Evolutionary conservation across 23 tunicate genomes (phyloP).

Genomic region (Phallusia fumigata): DNA sequence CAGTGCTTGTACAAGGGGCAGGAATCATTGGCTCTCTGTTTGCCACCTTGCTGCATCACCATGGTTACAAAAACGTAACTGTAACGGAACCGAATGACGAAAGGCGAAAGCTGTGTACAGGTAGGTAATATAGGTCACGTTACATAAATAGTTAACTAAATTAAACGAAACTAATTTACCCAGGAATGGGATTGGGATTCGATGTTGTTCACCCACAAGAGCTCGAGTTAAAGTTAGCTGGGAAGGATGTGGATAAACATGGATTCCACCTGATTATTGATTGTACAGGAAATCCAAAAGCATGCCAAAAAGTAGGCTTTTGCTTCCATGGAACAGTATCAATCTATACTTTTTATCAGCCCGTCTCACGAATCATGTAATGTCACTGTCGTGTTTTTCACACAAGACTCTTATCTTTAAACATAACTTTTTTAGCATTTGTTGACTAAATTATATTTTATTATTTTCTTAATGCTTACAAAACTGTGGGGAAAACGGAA

Average conservation of each 20-base stretch:
- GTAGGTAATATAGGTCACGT: conserved; percentile 26
- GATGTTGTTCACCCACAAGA: conserved; percentile 78
- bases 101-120: conserved; percentile 52
- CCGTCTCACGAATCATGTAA: too few relatives aligned
- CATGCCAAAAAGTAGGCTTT: conserved; percentile 60
- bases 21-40: conserved; percentile 93
- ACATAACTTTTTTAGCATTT: too few relatives aligned
- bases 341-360: too few relatives aligned
- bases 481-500: too few relatives aligned
- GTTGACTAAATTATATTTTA: too few relatives aligned
- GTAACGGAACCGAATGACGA: conserved; percentile 74
- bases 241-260: conserved; percentile 47
- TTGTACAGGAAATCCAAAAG: conserved; percentile 83
- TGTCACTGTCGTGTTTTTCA: too few relatives aligned
- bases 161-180: background rate
- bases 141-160: background rate
- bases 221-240: conserved; percentile 33
- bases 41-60: conserved; percentile 50
- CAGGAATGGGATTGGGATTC: conserved; percentile 46
- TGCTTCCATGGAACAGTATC: too few relatives aligned
- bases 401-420: too few relatives aligned
- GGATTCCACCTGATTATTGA: conserved; percentile 83
- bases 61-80: conserved; percentile 81
- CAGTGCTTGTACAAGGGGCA: conserved; percentile 85
- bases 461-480: too few relatives aligned